Evolutionary conservation across 2,888 invertebrate genomes (phyloP), one percentile per base, ranked within the genome.

Genomic region (Scaptomyza flava): DNA sequence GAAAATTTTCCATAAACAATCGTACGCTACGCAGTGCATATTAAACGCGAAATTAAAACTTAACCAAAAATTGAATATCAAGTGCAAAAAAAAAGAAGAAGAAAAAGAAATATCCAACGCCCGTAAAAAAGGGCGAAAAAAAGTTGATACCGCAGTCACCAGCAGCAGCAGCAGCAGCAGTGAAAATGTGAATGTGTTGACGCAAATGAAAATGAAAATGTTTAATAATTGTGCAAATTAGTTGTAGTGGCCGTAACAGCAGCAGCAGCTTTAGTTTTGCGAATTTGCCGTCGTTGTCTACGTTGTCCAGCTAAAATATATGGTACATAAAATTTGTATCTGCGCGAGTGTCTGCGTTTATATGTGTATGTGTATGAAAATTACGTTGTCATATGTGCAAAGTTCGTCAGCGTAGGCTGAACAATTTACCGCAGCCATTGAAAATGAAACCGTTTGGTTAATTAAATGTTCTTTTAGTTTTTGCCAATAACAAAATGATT

Each of bases 301-400:
- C 64, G 67, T 68, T 74, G 81, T 80, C 69, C 81, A 80, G 78
- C 61, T 43, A 58, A 85, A 78, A 81, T 83, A 81, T 86, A 81
- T 83, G 84, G 82, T 82, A 82, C 82, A 83, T 86, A 86, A 74
- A 83, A 81, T 86, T 77, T 71, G 65, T 77, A 74, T 66, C 79
- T 79, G 73, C 65, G 67, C 63, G 68, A 53, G 56, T 62, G 63
- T 62, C 46, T 57, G 62, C 61, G 47, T 63, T 38, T 27, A 46
- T 56, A 47, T 54, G 51, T 64, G 38, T 66, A 70, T 68, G 71
- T 65, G 64, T 56, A 72, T 72, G 70, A 68, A 87, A 82, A 85
- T 85, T 85, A 85, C 85, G 80, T 70, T 85, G 85, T 85, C 85
- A 85, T 79, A 82, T 87, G 82, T 85, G 78, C 85, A 78, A 81